A percentile compares a stretch with the other conserved stretches of the same genome.
These are phyloP conservation scores for Entelurus aequoreus DNA, from an alignment of 2,113 vertebrate species.

Conservation along the genomic window DNA sequence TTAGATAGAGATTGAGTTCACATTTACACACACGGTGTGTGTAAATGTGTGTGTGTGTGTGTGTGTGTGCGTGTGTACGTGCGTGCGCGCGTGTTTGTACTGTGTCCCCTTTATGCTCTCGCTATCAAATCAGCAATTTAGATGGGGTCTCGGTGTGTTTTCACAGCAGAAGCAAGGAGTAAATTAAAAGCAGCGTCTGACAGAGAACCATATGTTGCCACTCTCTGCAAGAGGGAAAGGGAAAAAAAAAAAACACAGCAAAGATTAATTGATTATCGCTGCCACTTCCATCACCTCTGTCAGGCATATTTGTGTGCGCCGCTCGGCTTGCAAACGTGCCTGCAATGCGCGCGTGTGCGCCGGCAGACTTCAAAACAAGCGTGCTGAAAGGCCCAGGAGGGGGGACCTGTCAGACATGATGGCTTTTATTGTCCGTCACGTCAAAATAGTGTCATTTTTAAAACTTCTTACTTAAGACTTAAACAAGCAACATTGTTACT, in stretches of 20 bases:
- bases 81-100: background rate
- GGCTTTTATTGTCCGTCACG: conserved; percentile 53
- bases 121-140: conserved; percentile 71
- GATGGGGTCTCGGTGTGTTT: conserved; percentile 73
- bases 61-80: conserved; percentile 16
- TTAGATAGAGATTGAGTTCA: too few relatives aligned
- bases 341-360: conserved; percentile 42
- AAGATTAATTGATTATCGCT: conserved; percentile 78
- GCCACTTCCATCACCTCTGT: conserved; percentile 72
- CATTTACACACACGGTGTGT: too few relatives aligned
- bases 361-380: conserved; percentile 65
- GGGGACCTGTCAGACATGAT: conserved; percentile 64
- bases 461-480: conserved; percentile 53
- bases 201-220: conserved; percentile 75
- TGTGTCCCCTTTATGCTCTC: conserved; percentile 40
- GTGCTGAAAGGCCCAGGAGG: conserved; percentile 62
- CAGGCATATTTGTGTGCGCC: conserved; percentile 46
- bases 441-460: conserved; percentile 56
- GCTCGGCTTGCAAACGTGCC: conserved; percentile 25
- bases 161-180: conserved; percentile 71
- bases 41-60: conserved; percentile 12
- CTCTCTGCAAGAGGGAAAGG: conserved; percentile 57
- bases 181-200: conserved; percentile 78
- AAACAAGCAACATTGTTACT: conserved; percentile 64
- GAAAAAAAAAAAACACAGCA: conserved; percentile 52